These are phyloP conservation scores for Lucinisca nassula DNA, from an alignment of 2,888 invertebrate species.

Conservation along the genomic window DNA sequence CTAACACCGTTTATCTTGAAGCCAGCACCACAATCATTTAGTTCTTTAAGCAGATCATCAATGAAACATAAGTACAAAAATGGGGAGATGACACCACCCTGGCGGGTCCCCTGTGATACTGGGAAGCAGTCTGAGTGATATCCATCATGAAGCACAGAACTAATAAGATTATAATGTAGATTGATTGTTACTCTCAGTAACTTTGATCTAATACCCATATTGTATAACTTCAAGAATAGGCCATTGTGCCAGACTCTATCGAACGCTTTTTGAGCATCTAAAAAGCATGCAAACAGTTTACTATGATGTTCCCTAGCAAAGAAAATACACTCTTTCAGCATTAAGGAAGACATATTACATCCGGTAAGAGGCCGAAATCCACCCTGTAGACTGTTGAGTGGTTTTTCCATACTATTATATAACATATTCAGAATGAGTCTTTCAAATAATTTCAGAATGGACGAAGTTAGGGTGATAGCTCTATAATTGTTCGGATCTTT, in stretches of 20 bases:
- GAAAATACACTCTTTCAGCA: not conserved
- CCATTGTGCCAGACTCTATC: slow-evolving; percentile 10
- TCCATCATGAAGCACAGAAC: not conserved
- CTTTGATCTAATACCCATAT: not conserved
- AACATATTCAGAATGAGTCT: not conserved
- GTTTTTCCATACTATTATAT: not conserved
- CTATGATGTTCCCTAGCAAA: not conserved
- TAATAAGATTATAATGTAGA: not conserved
- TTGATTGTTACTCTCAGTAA: not conserved
- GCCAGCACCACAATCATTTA: not conserved
- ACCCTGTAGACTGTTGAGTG: not conserved
- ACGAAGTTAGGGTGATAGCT: not conserved
- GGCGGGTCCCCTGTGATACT: not conserved
- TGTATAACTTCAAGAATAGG: not conserved
- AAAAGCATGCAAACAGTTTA: slow-evolving; percentile 9
- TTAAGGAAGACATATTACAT: not conserved
- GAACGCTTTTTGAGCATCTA: slow-evolving; percentile 2
- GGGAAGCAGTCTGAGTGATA: not conserved
- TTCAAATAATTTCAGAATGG: slow-evolving; percentile 9
- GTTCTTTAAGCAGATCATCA: not conserved
- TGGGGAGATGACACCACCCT: not conserved
- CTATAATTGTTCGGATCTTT: slow-evolving; percentile 1
- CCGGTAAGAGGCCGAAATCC: not conserved
- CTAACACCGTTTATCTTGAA: not conserved
- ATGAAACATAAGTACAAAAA: slow-evolving; percentile 2